Evolutionary conservation across 2,113 vertebrate species (phyloP).

Genomic region (Neotragus moschatus): DNA sequence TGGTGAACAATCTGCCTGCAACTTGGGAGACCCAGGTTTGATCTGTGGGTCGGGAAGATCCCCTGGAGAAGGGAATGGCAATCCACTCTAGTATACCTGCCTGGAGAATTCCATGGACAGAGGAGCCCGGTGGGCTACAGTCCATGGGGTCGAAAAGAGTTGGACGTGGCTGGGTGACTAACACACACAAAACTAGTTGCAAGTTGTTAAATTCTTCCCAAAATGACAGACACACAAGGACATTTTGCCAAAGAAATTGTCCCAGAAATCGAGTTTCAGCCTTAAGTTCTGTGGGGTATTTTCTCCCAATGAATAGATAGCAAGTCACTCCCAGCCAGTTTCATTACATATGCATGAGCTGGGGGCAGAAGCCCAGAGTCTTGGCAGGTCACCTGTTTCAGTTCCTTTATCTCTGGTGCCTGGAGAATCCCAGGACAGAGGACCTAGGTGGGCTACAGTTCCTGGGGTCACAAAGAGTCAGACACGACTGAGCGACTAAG

Average conservation of each 20-base stretch:
- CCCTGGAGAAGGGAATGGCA: neutral
- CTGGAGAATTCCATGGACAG: neutral
- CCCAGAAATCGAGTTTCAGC: neutral
- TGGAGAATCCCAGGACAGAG: neutral
- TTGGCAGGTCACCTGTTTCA: fast-evolving
- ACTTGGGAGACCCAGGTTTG: neutral
- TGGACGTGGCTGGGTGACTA: neutral
- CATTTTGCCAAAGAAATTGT: neutral
- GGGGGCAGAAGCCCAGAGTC: neutral
- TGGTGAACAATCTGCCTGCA: neutral
- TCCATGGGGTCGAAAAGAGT: neutral
- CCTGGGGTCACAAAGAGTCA: neutral
- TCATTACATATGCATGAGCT: fast-evolving
- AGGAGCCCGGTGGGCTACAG: neutral
- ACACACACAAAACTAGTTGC: neutral
- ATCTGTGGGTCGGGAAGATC: neutral
- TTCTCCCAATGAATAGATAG: neutral
- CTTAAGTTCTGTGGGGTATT: neutral
- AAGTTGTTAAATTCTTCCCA: neutral
- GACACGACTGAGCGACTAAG: neutral
- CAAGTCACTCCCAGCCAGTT: neutral
- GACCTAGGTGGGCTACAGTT: neutral
- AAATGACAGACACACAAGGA: neutral
- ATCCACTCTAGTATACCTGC: neutral
- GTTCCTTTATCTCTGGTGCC: no score